Evolutionary conservation across 1,140 invertebrate species (phyloP), one percentile per base, ranked within the genome.

Genomic region (Thaumetopoea pityocampa): DNA sequence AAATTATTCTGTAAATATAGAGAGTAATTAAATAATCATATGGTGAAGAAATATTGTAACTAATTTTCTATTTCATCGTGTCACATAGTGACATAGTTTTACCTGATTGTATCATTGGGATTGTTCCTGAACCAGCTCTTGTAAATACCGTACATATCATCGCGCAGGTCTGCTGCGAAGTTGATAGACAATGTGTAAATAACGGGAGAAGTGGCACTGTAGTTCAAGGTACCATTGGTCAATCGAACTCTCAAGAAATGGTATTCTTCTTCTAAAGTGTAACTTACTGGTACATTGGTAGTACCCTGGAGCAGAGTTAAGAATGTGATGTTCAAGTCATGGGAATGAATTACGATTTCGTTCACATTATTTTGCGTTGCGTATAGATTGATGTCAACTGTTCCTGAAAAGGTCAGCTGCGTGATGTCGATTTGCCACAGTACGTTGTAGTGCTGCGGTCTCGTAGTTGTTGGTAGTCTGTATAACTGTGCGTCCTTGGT

Each of bases 131-230:
- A 96, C 37, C 85, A 90, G 68, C 91, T 94, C 40, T 87, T 87
- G 60, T 96, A 96, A 60, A 96, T 93, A 8, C 94, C 95, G 24
- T 88, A 85, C 86, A 91, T 89, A 18, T 90, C 88, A 9, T 85
- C 73, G 35, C 86, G 74, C 46, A 90, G 64, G 0, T 44, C 14
- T 17, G 88, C 87, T 0, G 24, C 68, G 33, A 88, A 91, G 0
- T 29, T 26, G 18, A 90, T 84, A 2, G 58, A 51, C 6, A 90
- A 72, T 0, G 36, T 65, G 12, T 90, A 81, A 0, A 43, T 4
- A 0, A 53, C 45, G 1, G 68, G 66, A 2, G 12, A 43, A 0
- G 6, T 5, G 4, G 86, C 50, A 9, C 53, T 42, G 1, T 54
- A 37, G 0, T 35, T 3, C 1, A 88, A 40, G 1, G 42, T 50